Conservation (phyloP, 2,888 invertebrate species). For the Epirrhoe alternata region DNA sequence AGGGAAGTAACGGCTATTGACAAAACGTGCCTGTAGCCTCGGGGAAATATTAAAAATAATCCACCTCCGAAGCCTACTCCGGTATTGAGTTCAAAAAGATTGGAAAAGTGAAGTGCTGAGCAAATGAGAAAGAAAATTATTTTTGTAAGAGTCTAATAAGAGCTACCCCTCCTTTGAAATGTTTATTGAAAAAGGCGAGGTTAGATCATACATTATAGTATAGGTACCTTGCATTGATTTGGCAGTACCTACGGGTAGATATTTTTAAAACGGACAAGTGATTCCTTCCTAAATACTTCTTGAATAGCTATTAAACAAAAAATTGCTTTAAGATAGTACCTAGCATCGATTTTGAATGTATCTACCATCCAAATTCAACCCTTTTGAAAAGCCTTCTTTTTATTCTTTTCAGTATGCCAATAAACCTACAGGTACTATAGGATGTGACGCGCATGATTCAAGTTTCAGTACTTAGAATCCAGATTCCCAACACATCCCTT, state of each 20-base stretch:
- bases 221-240: background rate
- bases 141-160: slow-evolving; percentile 25
- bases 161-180: background rate
- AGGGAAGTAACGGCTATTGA: slow-evolving; percentile 71
- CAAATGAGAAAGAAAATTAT: slow-evolving; percentile 42
- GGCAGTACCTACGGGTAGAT: too few relatives aligned
- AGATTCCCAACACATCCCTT: background rate
- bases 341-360: too few relatives aligned
- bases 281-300: too few relatives aligned
- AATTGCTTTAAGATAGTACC: too few relatives aligned
- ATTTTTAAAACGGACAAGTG: too few relatives aligned
- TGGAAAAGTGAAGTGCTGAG: slow-evolving; percentile 47
- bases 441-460: too few relatives aligned
- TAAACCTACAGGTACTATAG: too few relatives aligned
- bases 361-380: too few relatives aligned
- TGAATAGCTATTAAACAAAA: too few relatives aligned
- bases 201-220: background rate
- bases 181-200: slow-evolving; percentile 1
- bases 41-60: slow-evolving; percentile 47
- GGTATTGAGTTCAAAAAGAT: slow-evolving; percentile 56
- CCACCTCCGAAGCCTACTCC: slow-evolving; percentile 51
- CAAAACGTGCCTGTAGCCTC: slow-evolving; percentile 73
- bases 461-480: background rate
- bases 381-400: too few relatives aligned
- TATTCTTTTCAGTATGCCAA: too few relatives aligned